A percentile compares a stretch with the other conserved stretches of the same genome.
These are phyloP conservation scores for Lissonota sp. DNA, from an alignment of 2,888 invertebrate genomes.

Conservation along the genomic window DNA sequence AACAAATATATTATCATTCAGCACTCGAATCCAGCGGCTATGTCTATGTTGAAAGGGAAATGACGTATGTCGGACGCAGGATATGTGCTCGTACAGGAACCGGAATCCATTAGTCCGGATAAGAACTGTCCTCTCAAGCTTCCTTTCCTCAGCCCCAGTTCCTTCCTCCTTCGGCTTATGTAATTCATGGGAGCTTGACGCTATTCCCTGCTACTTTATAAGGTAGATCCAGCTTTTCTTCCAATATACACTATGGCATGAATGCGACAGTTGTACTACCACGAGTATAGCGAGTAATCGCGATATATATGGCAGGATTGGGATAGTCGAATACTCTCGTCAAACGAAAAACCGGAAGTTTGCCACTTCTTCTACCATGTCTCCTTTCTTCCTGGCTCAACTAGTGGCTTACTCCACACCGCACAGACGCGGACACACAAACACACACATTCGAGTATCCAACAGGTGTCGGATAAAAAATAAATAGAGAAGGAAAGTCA, in stretches of 20 bases:
- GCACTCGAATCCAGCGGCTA: too few relatives aligned
- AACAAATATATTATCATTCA: too few relatives aligned
- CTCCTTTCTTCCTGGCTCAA: conserved; percentile 71
- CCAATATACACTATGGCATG: background rate
- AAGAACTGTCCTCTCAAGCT: conserved; percentile 69
- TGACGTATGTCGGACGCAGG: conserved; percentile 73
- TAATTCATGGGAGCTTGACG: background rate
- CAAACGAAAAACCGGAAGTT: conserved; percentile 74
- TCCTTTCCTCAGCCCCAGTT: conserved; percentile 9
- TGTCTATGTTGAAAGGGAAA: conserved; percentile 66
- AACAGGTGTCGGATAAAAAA: conserved; percentile 19
- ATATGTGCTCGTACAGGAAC: conserved; percentile 72
- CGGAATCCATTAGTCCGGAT: conserved; percentile 78
- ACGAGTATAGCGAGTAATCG: background rate
- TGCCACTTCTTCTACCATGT: conserved; percentile 72
- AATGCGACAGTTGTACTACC: background rate
- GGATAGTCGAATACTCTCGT: conserved; percentile 60
- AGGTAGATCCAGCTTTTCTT: background rate
- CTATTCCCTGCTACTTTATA: background rate
- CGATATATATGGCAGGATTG: conserved; percentile 40
- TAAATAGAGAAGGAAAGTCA: background rate
- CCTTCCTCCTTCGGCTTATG: conserved; percentile 24
- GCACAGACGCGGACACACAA: background rate
- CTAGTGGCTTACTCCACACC: conserved; percentile 70
- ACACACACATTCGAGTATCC: background rate